Base-by-base conservation (phyloP, 2,888 invertebrate genomes). In the Agonopterix arenella region DNA sequence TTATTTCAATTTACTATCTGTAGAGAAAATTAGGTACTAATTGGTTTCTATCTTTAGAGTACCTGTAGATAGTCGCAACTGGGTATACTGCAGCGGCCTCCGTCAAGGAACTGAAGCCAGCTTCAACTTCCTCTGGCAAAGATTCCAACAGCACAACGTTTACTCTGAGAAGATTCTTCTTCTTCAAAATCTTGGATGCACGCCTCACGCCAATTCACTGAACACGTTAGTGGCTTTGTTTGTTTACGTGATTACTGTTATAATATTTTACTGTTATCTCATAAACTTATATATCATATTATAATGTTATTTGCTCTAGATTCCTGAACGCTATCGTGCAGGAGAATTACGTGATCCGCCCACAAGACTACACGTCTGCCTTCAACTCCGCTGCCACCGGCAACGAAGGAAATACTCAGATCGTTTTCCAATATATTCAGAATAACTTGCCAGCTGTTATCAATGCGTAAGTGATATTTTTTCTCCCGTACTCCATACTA, bases 21-120 rank as follows among this genome's bases (percentile, higher is more conserved):
- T n/a, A 40, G n/a, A 49, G 5, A 11, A 36, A 2, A 38, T 2
- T 40, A 9, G 10, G 37, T 37, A 40, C 40, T 43, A 9, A 49
- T 11, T 51, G 13, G 13, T 36, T 48, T 44, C 41, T 46, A 36
- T 46, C 52, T 60, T 28, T 50, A 89, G 89, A 11, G 85, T 89
- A 0, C 69, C 74, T 50, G 72, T 67, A 0, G 84, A 89, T 54
- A 86, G 93, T 47, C 92, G 94, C 48, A 77, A 90, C 18, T 90
- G 92, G 47, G 94, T 96, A 0, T 96, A 96, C 78, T 96, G 96
- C 69, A 92, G 91, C 13, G 95, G 91, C 1, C 84, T 97, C 8
- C 90, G 92, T n/a, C 72, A 91, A 36, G 95, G 94, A 0, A 81
- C 79, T 0, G 62, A 69, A n/a, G 69, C 70, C 0, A 93, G 94